Percentiles rank a stretch among this genome's conserved stretches.
phyloP scores from a whole-genome alignment of 1,140 invertebrate genomes.

The Drosophila nigromelanica region DNA sequence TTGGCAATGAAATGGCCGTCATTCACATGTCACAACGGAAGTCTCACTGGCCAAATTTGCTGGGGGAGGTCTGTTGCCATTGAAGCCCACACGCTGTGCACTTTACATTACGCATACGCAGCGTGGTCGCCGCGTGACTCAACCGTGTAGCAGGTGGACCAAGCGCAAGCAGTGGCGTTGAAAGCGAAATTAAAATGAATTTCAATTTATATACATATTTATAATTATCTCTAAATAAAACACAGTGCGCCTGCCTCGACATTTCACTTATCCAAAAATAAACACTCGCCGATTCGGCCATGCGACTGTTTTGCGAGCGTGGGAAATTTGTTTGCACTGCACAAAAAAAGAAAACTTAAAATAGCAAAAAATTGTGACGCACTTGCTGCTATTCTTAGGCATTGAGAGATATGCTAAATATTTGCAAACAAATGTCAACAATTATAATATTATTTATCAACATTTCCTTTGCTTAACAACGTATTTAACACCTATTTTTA shows the following conservation, averaged over 20 bases:
- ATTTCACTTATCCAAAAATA: conserved; percentile 54
- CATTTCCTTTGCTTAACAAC: conserved; percentile 30
- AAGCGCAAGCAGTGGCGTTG: background rate
- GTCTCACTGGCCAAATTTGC: conserved; percentile 29
- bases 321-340: conserved; percentile 52
- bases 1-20: conserved; percentile 46
- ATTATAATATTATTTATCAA: conserved; percentile 65
- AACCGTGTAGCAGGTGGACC: conserved; percentile 44
- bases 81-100: conserved; percentile 14
- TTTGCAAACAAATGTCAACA: conserved; percentile 52
- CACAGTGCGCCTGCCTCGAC: conserved; percentile 14
- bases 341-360: background rate
- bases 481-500: conserved; percentile 28
- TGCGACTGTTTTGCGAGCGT: conserved; percentile 60
- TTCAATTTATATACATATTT: conserved; percentile 6
- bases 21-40: conserved; percentile 53
- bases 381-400: conserved; percentile 67
- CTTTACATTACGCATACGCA: conserved; percentile 61
- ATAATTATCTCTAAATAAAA: conserved; percentile 22
- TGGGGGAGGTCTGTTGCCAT: background rate
- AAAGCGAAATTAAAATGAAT: conserved; percentile 58
- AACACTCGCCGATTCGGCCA: conserved; percentile 38
- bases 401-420: conserved; percentile 50
- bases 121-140: conserved; percentile 45
- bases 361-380: conserved; percentile 54